A percentile compares a stretch with the other conserved stretches of the same genome.
Conservation (phyloP, 1,140 invertebrate genomes). For the Chrysopa pallens region DNA sequence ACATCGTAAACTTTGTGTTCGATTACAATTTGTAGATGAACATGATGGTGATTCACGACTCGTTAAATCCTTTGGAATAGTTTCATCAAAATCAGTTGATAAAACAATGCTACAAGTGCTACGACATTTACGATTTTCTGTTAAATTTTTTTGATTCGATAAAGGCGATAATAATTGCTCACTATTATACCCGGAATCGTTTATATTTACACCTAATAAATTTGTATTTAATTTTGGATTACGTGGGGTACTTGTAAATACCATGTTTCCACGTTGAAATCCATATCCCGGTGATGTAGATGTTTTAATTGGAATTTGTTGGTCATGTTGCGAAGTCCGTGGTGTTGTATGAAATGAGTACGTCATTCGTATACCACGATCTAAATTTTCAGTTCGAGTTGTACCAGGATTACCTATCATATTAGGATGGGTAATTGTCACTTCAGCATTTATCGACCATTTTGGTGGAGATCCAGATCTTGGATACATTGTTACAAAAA, state of each 20-base stretch:
- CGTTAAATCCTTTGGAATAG: constrained; percentile 8
- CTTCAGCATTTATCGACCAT: constrained; percentile 40
- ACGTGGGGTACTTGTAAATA: constrained; percentile 31
- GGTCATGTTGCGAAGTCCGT: constrained; percentile 1
- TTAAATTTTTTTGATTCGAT: constrained; percentile 14
- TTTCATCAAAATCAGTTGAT: constrained; percentile 24
- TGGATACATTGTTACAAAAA: neutral
- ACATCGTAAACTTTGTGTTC: constrained; percentile 20
- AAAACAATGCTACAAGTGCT: constrained; percentile 50
- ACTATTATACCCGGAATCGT: constrained; percentile 30
- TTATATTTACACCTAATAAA: constrained; percentile 8
- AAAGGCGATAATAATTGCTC: constrained; percentile 21
- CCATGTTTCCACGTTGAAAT: constrained; percentile 31
- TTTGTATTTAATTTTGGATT: constrained; percentile 6
- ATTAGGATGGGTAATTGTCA: constrained; percentile 28
- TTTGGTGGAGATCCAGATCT: constrained; percentile 19
- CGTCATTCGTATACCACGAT: constrained; percentile 27
- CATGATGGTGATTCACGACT: neutral
- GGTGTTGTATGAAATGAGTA: constrained; percentile 18
- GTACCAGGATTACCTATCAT: constrained; percentile 8
- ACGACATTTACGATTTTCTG: constrained; percentile 27
- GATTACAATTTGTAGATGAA: constrained; percentile 2
- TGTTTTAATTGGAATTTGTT: neutral
- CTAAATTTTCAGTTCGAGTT: constrained; percentile 17
- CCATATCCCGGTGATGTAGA: constrained; percentile 10